phyloP scores from a whole-genome alignment of 2,797 vertebrate species.

The Muscicapa comitata region DNA sequence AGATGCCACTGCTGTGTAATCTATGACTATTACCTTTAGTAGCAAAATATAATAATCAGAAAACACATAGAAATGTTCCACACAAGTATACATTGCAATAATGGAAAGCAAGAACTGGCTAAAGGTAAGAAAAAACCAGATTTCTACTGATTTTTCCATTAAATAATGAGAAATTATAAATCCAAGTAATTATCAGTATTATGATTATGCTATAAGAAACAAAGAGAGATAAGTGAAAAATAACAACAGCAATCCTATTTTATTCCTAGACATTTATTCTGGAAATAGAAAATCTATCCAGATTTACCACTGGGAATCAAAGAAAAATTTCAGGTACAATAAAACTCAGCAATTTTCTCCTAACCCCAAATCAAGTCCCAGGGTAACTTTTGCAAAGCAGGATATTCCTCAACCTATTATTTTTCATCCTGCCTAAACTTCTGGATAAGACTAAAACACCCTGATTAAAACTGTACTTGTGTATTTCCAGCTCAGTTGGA shows the following conservation, averaged over 20 bases:
- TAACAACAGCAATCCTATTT: neutral
- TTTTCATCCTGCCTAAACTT: constrained; percentile 13
- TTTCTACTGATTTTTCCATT: neutral
- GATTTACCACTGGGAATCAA: neutral
- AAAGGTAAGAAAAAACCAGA: neutral
- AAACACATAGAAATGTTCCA: neutral
- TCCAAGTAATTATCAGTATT: neutral
- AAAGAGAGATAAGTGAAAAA: neutral
- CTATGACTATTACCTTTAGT: neutral
- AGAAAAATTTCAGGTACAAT: neutral
- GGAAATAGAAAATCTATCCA: neutral
- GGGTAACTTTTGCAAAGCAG: neutral
- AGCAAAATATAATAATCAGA: neutral
- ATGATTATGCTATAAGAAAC: neutral
- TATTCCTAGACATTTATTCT: neutral
- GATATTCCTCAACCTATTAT: neutral
- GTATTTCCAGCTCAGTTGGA: neutral
- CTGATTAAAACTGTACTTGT: neutral
- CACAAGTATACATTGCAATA: neutral
- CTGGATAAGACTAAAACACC: neutral
- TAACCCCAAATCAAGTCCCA: constrained; percentile 15
- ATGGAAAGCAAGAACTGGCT: neutral
- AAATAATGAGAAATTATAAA: neutral
- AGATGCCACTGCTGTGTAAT: neutral
- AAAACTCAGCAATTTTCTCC: neutral